Conservation (phyloP, 2,888 invertebrate genomes). For the Sepiola atlantica region DNA sequence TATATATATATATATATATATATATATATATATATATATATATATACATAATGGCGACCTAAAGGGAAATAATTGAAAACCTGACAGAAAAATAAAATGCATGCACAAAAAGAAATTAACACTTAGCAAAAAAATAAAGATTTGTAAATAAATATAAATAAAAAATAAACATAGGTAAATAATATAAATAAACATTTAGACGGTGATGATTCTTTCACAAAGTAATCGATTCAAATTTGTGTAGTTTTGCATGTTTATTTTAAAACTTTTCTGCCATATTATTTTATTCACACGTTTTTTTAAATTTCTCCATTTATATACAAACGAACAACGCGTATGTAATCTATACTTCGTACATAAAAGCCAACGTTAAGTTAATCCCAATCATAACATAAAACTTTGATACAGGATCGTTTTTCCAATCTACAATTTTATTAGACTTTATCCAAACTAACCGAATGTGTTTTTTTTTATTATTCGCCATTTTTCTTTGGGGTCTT, state of each 20-base stretch:
- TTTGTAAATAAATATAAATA: neutral
- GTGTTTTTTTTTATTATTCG: too few species aligned
- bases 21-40: neutral
- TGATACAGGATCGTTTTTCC: neutral
- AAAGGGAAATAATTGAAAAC: too few species aligned
- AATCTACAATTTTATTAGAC: neutral
- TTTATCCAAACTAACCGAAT: neutral
- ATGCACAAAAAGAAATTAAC: neutral
- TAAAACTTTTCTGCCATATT: neutral
- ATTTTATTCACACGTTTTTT: neutral
- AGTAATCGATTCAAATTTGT: neutral
- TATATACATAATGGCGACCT: too few species aligned
- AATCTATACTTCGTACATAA: neutral
- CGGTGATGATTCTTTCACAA: neutral
- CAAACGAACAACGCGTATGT: slow-evolving; percentile 15
- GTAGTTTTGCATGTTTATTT: neutral
- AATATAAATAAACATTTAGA: neutral
- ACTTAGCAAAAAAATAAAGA: neutral
- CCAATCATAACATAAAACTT: neutral
- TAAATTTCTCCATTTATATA: slow-evolving; percentile 8
- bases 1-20: neutral
- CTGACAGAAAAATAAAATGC: neutral
- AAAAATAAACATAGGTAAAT: neutral
- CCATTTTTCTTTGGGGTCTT: too few species aligned
- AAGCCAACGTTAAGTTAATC: slow-evolving; percentile 14